These are phyloP conservation scores for Agonum fuliginosum DNA, from an alignment of 2,888 invertebrate species.

Conservation along the genomic window DNA sequence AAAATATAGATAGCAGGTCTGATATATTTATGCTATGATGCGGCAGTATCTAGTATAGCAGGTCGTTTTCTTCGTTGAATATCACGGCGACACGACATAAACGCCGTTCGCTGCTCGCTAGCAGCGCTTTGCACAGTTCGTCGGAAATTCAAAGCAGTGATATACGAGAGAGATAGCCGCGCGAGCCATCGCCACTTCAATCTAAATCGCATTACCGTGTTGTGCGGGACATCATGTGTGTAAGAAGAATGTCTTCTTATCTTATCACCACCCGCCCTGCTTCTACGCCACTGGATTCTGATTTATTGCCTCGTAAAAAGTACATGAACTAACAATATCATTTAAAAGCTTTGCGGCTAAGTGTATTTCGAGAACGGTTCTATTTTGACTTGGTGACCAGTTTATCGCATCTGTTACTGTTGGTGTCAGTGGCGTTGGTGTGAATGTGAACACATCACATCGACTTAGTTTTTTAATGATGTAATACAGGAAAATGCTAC, in stretches of 20 bases:
- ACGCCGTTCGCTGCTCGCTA: too few relatives aligned
- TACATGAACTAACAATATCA: slow-evolving; percentile 54
- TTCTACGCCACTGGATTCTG: slow-evolving; percentile 43
- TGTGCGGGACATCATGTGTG: slow-evolving; percentile 58
- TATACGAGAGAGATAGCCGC: slow-evolving; percentile 52
- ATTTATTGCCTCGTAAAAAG: slow-evolving; percentile 57
- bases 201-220: slow-evolving; percentile 70
- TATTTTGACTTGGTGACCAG: slow-evolving; percentile 40
- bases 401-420: slow-evolving; percentile 4
- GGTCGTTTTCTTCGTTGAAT: slow-evolving; percentile 52
- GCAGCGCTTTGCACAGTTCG: slow-evolving; percentile 20
- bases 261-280: slow-evolving; percentile 43
- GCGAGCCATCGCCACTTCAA: slow-evolving; percentile 69
- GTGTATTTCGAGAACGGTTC: slow-evolving; percentile 31
- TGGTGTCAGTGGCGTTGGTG: slow-evolving; percentile 6
- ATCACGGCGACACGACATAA: slow-evolving; percentile 51
- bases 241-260: slow-evolving; percentile 58
- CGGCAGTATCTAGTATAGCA: slow-evolving; percentile 26
- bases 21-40: slow-evolving; percentile 52
- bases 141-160: slow-evolving; percentile 59
- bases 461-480: slow-evolving; percentile 2
- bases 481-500: slow-evolving; percentile 25
- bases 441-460: too few relatives aligned
- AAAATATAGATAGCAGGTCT: slow-evolving; percentile 49
- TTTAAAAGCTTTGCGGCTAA: slow-evolving; percentile 32